Conservation (phyloP, 2,113 vertebrate genomes). For the Opisthocomus hoazin region DNA sequence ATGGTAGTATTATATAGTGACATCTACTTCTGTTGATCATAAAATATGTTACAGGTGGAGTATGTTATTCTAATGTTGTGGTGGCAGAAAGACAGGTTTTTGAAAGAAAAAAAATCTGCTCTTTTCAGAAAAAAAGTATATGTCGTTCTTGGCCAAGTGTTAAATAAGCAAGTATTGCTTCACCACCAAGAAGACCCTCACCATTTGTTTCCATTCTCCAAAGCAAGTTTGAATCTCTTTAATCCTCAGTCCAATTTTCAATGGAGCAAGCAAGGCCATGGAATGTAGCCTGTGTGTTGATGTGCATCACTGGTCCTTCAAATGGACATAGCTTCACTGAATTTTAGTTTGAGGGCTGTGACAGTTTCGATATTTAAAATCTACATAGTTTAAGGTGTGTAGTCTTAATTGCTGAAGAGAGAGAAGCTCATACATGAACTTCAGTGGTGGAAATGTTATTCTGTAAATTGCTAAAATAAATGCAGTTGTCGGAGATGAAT, state of each 20-base stretch:
- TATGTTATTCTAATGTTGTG: neutral
- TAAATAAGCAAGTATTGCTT: neutral
- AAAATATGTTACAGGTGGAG: neutral
- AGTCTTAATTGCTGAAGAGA: neutral
- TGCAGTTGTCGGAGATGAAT: neutral
- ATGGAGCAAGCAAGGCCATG: neutral
- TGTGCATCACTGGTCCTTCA: neutral
- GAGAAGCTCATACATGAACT: neutral
- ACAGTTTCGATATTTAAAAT: neutral
- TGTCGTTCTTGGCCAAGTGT: neutral
- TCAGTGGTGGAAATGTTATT: neutral
- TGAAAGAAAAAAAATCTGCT: neutral
- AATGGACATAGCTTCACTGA: neutral
- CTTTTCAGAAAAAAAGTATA: neutral
- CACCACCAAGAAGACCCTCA: neutral
- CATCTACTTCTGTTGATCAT: neutral
- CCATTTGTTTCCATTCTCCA: neutral
- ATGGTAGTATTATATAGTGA: neutral
- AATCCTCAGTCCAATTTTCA: neutral
- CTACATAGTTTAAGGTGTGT: neutral
- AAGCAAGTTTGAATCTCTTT: neutral
- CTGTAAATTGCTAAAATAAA: neutral
- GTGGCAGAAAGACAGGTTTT: neutral
- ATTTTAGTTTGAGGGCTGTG: neutral
- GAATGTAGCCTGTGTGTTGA: neutral